Conservation (phyloP, 2,797 vertebrate species). For the Triplophysa yarkandensis region DNA sequence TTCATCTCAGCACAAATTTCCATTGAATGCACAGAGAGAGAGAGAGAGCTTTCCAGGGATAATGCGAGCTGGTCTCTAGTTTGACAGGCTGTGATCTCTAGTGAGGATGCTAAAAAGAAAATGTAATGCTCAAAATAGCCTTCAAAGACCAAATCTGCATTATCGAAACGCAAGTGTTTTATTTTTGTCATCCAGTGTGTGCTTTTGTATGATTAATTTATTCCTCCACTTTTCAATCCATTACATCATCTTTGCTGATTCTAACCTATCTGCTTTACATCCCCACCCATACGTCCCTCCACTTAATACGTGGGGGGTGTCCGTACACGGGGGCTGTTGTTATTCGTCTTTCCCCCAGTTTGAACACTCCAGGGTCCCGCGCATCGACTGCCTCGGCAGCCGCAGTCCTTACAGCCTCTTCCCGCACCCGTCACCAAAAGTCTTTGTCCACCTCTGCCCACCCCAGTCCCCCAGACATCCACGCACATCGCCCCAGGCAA, state of each 20-base stretch:
- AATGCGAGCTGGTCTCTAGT: conserved; percentile 29
- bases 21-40: not conserved
- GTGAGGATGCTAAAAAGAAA: conserved; percentile 9
- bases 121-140: not conserved
- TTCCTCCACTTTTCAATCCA: conserved; percentile 15
- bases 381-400: conserved; percentile 79
- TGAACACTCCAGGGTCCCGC: conserved; percentile 79
- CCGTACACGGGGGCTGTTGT: conserved; percentile 46
- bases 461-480: conserved; percentile 79
- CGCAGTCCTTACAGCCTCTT: conserved; percentile 71
- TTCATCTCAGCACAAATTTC: conserved; percentile 1
- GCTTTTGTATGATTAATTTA: conserved; percentile 19
- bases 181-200: conserved; percentile 25
- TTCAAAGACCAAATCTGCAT: conserved; percentile 46
- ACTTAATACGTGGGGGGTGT: conserved; percentile 30
- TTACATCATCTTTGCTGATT: conserved; percentile 35
- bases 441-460: conserved; percentile 80
- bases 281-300: conserved; percentile 47
- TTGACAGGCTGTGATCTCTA: conserved; percentile 19
- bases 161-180: conserved; percentile 17
- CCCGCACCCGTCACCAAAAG: conserved; percentile 81
- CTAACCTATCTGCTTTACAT: conserved; percentile 47
- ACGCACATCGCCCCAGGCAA: conserved; percentile 81
- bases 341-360: conserved; percentile 65
- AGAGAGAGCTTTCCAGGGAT: conserved; percentile 29